phyloP scores from a whole-genome alignment of 1,140 invertebrate genomes.

The Drosophila varians region DNA sequence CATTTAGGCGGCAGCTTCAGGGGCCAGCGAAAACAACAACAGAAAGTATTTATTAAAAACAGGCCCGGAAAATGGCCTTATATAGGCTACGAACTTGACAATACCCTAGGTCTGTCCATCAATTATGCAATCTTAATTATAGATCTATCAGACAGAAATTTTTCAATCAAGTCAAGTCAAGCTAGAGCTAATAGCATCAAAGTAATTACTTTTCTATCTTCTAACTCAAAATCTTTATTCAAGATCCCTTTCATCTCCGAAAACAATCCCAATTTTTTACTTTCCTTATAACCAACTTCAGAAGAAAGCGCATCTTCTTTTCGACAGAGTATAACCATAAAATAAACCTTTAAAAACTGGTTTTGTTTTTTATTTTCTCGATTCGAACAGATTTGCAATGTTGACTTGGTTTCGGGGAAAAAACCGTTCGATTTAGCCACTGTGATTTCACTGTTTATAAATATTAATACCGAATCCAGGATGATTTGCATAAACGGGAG shows the following conservation, averaged over 20 bases:
- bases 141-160: too few species aligned
- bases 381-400: conserved; percentile 34
- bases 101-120: conserved; percentile 24
- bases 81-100: conserved; percentile 4
- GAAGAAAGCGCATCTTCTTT: conserved; percentile 3
- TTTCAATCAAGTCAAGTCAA: too few species aligned
- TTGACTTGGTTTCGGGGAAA: conserved; percentile 41
- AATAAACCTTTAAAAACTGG: conserved; percentile 33
- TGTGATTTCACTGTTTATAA: conserved; percentile 45
- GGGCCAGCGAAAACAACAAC: conserved; percentile 7
- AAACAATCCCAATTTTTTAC: neutral
- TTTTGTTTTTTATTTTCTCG: conserved; percentile 32
- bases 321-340: conserved; percentile 7
- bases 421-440: conserved; percentile 29
- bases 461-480: conserved; percentile 8
- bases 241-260: too few species aligned
- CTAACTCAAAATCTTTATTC: neutral
- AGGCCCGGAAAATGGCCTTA: conserved; percentile 10
- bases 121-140: neutral
- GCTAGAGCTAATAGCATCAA: too few species aligned
- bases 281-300: neutral
- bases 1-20: conserved; percentile 21
- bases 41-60: conserved; percentile 32
- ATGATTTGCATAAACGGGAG: conserved; percentile 24
- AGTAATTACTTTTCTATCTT: too few species aligned